Evolutionary conservation across 2,888 invertebrate species (phyloP).

Genomic region (Cremastinae sp.): DNA sequence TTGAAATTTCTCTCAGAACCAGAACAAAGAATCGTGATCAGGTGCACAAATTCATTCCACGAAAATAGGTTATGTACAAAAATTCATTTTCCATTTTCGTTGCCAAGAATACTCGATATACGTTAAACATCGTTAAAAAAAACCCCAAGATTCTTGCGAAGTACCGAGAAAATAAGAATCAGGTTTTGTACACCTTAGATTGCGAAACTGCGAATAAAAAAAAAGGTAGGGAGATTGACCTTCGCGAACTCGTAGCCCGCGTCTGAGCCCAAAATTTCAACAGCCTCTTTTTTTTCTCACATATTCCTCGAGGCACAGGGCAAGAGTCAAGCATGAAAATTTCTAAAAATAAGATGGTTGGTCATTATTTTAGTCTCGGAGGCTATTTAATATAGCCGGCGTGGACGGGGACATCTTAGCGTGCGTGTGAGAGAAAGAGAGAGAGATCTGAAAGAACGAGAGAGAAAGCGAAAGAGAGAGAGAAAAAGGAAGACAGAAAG

Average conservation of each 20-base stretch:
- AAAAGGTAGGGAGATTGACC: constrained; percentile 54
- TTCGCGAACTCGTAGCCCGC: constrained; percentile 40
- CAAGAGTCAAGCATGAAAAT: constrained; percentile 59
- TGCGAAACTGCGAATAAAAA: constrained; percentile 26
- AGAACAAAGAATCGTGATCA: background rate
- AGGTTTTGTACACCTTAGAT: background rate
- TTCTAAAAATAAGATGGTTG: constrained; percentile 75
- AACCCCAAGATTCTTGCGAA: constrained; percentile 30
- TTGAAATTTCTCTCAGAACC: too few species aligned
- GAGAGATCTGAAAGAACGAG: constrained; percentile 1
- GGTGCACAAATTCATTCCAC: background rate
- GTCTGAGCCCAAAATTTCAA: constrained; percentile 14
- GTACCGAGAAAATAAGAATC: too few species aligned
- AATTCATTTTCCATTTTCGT: background rate
- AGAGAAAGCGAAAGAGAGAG: constrained; percentile 35
- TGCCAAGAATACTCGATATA: background rate
- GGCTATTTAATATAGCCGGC: constrained; percentile 40
- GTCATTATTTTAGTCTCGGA: constrained; percentile 73
- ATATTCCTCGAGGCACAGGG: constrained; percentile 45
- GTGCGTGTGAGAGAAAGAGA: background rate
- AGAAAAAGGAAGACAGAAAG: constrained; percentile 13
- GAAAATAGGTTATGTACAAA: constrained; percentile 13
- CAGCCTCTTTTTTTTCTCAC: constrained; percentile 29
- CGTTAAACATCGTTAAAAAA: background rate
- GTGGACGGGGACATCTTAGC: constrained; percentile 36